phyloP scores from a whole-genome alignment of 1,140 invertebrate genomes.

The Drosophila bocqueti region DNA sequence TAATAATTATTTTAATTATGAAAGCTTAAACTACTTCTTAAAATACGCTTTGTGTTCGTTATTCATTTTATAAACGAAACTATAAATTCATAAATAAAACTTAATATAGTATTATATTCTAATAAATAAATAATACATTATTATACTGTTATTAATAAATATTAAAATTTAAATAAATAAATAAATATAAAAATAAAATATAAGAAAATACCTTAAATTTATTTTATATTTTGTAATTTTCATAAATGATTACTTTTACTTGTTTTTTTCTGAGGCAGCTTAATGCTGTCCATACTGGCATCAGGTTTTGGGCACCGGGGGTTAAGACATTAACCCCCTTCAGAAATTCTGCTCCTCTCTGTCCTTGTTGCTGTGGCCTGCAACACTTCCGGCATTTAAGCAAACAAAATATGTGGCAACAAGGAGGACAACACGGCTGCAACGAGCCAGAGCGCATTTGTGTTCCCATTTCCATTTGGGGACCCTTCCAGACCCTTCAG shows the following conservation, averaged over 20 bases:
- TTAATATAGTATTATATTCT: not conserved
- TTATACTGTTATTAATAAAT: not conserved
- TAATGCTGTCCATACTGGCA: constrained; percentile 58
- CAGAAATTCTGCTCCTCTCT: not conserved
- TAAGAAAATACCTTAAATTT: not conserved
- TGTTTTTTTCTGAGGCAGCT: not conserved
- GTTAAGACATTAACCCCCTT: constrained; percentile 4
- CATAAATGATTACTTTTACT: too few species aligned
- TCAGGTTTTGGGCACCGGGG: constrained; percentile 23
- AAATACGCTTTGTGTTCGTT: not conserved
- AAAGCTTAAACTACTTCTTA: not conserved
- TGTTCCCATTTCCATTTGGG: constrained; percentile 58
- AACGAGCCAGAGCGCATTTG: constrained; percentile 59
- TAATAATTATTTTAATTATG: not conserved
- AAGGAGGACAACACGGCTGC: constrained; percentile 43
- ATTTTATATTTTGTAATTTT: not conserved
- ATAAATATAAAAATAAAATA: too few species aligned
- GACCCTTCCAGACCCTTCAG: constrained; percentile 12
- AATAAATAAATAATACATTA: too few species aligned
- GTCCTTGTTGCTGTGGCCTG: constrained; percentile 46
- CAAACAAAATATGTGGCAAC: constrained; percentile 76
- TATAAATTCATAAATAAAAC: not conserved
- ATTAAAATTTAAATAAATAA: not conserved
- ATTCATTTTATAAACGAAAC: not conserved
- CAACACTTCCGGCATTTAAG: constrained; percentile 82